phyloP scores from a whole-genome alignment of 2,888 invertebrate species.

The Bedellia somnulentella region DNA sequence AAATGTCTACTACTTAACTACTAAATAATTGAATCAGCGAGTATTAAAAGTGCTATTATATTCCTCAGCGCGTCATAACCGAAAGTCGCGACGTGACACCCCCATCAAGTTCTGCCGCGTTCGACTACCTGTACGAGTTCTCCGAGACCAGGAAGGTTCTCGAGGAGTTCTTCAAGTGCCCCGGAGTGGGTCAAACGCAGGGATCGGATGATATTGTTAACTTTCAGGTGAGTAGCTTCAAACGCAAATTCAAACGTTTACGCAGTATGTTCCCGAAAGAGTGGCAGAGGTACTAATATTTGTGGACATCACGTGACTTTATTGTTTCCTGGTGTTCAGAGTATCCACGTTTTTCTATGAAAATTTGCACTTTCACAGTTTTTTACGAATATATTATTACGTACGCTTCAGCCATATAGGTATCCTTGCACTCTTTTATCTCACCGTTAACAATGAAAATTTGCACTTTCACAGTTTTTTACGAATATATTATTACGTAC shows the following conservation, averaged over 20 bases:
- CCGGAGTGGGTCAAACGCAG: constrained; percentile 47
- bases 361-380: no score
- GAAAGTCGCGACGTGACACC: constrained; percentile 50
- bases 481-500: not conserved
- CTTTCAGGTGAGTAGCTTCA: constrained; percentile 36
- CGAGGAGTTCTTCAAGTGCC: constrained; percentile 89
- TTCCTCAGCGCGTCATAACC: constrained; percentile 49
- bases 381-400: not conserved
- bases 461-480: no score
- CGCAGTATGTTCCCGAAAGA: no score
- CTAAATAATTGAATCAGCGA: not conserved
- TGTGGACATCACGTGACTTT: no score
- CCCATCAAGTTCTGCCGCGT: constrained; percentile 62
- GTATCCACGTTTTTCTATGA: no score
- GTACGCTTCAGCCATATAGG: not conserved
- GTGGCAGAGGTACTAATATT: no score
- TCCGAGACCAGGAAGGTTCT: constrained; percentile 90
- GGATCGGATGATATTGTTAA: constrained; percentile 41
- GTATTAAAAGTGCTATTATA: no score
- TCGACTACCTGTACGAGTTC: constrained; percentile 89
- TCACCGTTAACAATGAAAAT: no score
- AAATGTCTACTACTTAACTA: not conserved
- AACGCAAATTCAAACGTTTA: no score
- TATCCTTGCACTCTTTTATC: no score
- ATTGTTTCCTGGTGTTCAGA: no score